Evolutionary conservation across 1,140 invertebrate species (phyloP).

Genomic region (Aleiodes sp.): DNA sequence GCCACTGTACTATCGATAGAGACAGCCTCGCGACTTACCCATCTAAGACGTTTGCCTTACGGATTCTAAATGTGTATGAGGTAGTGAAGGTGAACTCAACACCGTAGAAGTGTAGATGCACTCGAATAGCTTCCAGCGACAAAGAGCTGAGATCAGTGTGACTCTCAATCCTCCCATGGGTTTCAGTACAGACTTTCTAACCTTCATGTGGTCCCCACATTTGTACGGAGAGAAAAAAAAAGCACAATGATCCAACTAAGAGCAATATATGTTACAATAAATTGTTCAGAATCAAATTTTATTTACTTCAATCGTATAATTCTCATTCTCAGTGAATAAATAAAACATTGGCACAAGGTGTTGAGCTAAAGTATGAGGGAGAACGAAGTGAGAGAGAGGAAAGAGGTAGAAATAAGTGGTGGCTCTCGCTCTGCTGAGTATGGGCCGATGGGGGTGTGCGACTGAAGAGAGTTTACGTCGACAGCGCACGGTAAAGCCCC

Average conservation of each 20-base stretch:
- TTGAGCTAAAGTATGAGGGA: background rate
- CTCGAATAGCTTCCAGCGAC: conserved; percentile 49
- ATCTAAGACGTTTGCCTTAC: background rate
- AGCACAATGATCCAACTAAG: background rate
- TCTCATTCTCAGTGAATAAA: conserved; percentile 12
- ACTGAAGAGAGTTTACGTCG: conserved; percentile 64
- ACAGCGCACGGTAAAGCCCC: conserved; percentile 61
- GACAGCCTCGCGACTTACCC: background rate
- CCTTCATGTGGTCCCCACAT: conserved; percentile 47
- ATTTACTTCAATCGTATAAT: too few species aligned
- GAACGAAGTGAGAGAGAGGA: background rate
- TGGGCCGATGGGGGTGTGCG: conserved; percentile 50
- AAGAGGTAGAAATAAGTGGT: conserved; percentile 11
- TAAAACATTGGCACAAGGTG: background rate
- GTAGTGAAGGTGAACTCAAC: background rate
- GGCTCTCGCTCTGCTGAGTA: background rate
- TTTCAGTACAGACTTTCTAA: conserved; percentile 17
- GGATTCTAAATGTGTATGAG: conserved; percentile 2
- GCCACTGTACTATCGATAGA: background rate
- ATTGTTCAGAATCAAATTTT: background rate
- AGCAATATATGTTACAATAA: background rate
- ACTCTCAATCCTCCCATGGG: conserved; percentile 53
- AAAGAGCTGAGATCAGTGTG: conserved; percentile 59
- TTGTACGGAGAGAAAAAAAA: conserved; percentile 3
- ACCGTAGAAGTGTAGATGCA: conserved; percentile 39